Percentiles rank a stretch among this genome's conserved stretches.
phyloP scores from a whole-genome alignment of 2,888 invertebrate species.

The Agrotis exclamationis region DNA sequence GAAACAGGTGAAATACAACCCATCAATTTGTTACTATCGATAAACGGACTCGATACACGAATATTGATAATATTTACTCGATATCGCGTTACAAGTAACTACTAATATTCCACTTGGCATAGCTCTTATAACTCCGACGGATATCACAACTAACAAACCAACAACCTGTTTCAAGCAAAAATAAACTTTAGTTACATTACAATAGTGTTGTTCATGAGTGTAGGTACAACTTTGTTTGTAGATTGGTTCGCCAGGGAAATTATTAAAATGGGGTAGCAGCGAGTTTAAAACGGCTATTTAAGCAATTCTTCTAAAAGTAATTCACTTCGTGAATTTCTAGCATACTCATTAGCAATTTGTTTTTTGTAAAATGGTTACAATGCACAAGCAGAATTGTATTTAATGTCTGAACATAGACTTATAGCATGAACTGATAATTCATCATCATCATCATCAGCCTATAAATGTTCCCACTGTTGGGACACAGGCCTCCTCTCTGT shows the following conservation, averaged over 20 bases:
- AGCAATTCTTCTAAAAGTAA: no score
- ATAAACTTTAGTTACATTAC: not conserved
- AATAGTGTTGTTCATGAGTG: conserved; percentile 22
- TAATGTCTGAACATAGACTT: no score
- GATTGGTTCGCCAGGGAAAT: conserved; percentile 76
- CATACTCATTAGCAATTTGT: no score
- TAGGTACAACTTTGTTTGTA: conserved; percentile 42
- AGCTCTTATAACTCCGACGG: conserved; percentile 65
- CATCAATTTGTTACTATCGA: conserved; percentile 45
- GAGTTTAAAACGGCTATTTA: no score
- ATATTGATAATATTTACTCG: conserved; percentile 65
- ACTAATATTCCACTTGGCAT: conserved; percentile 72
- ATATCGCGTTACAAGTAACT: conserved; percentile 73
- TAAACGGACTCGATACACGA: conserved; percentile 67
- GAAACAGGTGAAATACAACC: conserved; percentile 43
- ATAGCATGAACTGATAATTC: no score
- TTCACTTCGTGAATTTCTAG: no score
- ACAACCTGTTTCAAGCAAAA: conserved; percentile 1
- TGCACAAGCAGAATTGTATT: no score
- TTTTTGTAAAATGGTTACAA: no score
- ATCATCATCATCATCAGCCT: no score
- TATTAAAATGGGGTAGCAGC: conserved; percentile 71
- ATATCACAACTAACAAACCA: conserved; percentile 25
- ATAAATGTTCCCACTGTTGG: no score
- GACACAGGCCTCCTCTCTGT: no score